Base-by-base conservation (phyloP, 2,113 vertebrate genomes). In the Tachuris rubrigastra region DNA sequence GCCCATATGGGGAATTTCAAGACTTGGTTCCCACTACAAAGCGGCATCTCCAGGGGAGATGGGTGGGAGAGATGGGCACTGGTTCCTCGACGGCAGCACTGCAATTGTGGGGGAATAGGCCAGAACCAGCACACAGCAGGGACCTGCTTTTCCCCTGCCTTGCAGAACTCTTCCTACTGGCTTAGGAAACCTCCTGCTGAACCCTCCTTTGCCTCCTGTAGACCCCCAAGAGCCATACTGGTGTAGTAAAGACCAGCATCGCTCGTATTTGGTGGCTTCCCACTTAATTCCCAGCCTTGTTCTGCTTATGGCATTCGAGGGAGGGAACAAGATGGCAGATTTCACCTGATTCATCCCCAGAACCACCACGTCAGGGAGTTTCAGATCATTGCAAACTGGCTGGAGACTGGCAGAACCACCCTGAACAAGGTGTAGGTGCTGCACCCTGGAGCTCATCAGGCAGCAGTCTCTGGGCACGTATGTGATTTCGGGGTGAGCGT, bases 161-260 rank as follows among this genome's bases (percentile, higher is more conserved):
- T 1, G 4, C n/a, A 62, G 50, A 62, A 3, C 27, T 65, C 74
- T 18, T 23, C 0, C 2, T 0, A 1, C 1, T 0, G 1, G 9
- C 1, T 9, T 2, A 25, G 23, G 2, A 21, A 77, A 18, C 0
- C 7, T 14, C 31, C 44, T 47, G 72, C 53, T 30, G 9, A 10
- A 1, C 27, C 46, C n/a, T 41, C 2, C 44, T 24, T 2, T 9
- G 91, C 37, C 28, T 46, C 79, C 11, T 6, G 11, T 50, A 58
- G 58, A 41, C 72, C 71, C 55, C 39, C 58, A 42, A 18, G 31
- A 35, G 50, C 74, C 69, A 23, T 65, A 5, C 1, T 0, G 2
- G 2, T 1, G 44, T 47, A 55, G 37, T 5, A 66, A 10, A 30
- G n/a, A 25, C 4, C 87, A 58, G 58, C 72, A 12, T 0, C 0